Evolutionary conservation across 2,888 invertebrate species (phyloP), one percentile per base, ranked within the genome.

Genomic region (Hipparchia sbordonii): DNA sequence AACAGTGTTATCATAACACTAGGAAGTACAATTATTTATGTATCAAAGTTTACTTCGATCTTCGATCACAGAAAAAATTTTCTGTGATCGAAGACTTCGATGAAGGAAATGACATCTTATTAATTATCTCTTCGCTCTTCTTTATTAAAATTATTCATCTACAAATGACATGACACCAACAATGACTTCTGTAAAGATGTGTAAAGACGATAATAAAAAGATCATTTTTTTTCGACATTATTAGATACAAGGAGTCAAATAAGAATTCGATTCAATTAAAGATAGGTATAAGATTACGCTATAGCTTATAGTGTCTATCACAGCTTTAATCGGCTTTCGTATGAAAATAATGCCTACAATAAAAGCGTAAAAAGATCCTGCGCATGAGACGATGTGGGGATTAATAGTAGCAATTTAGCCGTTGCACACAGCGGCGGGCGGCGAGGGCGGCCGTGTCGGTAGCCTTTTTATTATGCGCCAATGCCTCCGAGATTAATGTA

Each of bases 331-430:
- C 75, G 69, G 71, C 75, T 75, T 75, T 73, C 75, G 63, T 69
- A 75, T 73, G 71, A 69, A 73, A 75, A 71, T 73, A 75, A 75
- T 70, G 57, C 73, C 72, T 61, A 61, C 73, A 74, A 74, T 74
- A 74, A 74, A 74, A 74, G 72, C 71, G 72, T 71, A 66, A 74
- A 74, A 71, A 71, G 69, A 71, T 71, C 59, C 72, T 65, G 73
- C 71, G 69, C 69, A 73, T 57, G 73, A 75, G 75, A 72, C 70
- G 72, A 75, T 71, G 71, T 66, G 68, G 69, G 75, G 73, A 89
- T 90, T 89, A 90, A 89, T 89, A 85, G 81, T 80, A 76, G 85
- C 85, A 87, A 89, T 90, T 89, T 89, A 89, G 88, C 86, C 87
- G 86, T 82, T 84, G 82, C 82, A 39, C 70, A 46, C 69, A 52